Evolutionary conservation across 2,113 vertebrate genomes (phyloP), one percentile per base, ranked within the genome.

Genomic region (Lasiurus borealis): DNA sequence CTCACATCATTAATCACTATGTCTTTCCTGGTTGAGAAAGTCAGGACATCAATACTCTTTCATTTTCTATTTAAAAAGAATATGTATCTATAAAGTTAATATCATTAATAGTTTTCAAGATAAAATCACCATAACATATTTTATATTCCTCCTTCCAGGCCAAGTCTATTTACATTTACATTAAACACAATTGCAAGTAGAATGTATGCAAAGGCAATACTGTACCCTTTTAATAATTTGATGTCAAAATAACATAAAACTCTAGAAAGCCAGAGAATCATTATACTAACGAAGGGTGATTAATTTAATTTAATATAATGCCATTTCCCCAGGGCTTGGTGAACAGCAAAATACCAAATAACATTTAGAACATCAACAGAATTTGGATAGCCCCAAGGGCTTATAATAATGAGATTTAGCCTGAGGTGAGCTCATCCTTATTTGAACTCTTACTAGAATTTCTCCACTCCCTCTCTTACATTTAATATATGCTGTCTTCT

Each of bases 251-350:
- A 92, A 73, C 31, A 81, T 75, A 95, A 93, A 54, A n/a, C 3
- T 52, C 78, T 94, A 69, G 68, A 92, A 87, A 94, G 36, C 57
- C 9, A 19, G 40, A 92, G 34, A 78, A 84, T 92, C 87, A 91
- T 95, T 95, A 88, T 40, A 90, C 52, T 94, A 93, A 96, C 87
- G 66, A 93, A 87, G 31, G 36, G 15, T 87, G 92, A 96, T 93
- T 93, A 91, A 92, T 93, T 93, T 93, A 91, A 92, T 93, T 93
- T 90, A 96, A 92, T 81, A 54, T 93, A 81, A 87, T 88, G 52
- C 14, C 36, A 85, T 93, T 96, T n/a, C 81, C 72, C 52, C 29
- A 83, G 44, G 48, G 52, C 23, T 34, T 93, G 57, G 27, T 86
- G 64, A 92, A 73, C 2, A 69, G 29, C 25, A 88, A 90, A 87